Conservation (phyloP, 2,113 vertebrate genomes). For the Ginglymostoma cirratum region DNA sequence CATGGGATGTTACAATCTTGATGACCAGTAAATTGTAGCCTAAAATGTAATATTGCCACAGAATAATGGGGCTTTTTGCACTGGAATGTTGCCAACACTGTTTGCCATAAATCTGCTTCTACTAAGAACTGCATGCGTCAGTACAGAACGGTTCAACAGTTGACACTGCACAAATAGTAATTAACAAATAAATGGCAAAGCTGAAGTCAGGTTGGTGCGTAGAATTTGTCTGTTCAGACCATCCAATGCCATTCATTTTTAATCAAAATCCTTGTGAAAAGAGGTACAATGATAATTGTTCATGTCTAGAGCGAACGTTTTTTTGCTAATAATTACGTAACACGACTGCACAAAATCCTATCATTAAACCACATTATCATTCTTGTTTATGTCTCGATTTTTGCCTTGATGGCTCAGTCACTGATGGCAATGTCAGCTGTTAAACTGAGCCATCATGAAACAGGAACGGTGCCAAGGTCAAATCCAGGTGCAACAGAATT, state of each 20-base stretch:
- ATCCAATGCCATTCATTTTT: background rate
- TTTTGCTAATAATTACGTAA: background rate
- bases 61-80: background rate
- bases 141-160: background rate
- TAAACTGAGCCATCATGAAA: background rate
- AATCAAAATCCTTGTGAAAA: slow-evolving; percentile 1
- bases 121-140: background rate
- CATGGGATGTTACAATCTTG: background rate
- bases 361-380: background rate
- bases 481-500: background rate
- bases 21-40: background rate
- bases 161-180: background rate
- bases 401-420: background rate
- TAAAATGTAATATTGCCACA: background rate
- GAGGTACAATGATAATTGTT: background rate
- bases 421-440: background rate
- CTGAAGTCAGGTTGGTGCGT: background rate
- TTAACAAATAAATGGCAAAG: background rate
- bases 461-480: background rate
- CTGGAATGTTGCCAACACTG: background rate
- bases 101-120: background rate
- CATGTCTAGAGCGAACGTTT: too few relatives aligned
- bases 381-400: background rate
- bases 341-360: background rate
- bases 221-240: background rate